Conservation (phyloP, 2,888 invertebrate genomes). For the Harpalus rubripes region DNA sequence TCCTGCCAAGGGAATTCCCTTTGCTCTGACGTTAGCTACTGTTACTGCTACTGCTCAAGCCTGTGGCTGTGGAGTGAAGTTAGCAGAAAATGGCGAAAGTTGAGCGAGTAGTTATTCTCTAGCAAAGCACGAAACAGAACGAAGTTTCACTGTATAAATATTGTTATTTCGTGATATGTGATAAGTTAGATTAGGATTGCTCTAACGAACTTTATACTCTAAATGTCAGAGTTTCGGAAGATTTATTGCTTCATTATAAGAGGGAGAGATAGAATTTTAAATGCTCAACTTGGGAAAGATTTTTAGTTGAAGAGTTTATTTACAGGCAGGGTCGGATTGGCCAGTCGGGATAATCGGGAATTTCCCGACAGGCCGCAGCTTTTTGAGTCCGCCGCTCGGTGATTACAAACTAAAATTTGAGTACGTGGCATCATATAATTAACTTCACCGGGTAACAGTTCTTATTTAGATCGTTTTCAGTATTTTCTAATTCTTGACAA, state of each 20-base stretch:
- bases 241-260: slow-evolving; percentile 28
- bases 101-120: slow-evolving; percentile 21
- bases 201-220: slow-evolving; percentile 28
- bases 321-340: too few relatives aligned
- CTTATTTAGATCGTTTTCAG: too few relatives aligned
- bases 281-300: neutral
- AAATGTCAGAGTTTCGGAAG: slow-evolving; percentile 33
- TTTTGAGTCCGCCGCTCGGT: too few relatives aligned
- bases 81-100: slow-evolving; percentile 42
- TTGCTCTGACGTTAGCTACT: slow-evolving; percentile 11
- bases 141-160: slow-evolving; percentile 44
- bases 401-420: too few relatives aligned
- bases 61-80: neutral
- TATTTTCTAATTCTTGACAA: too few relatives aligned
- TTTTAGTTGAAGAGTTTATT: neutral
- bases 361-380: too few relatives aligned
- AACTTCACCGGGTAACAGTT: too few relatives aligned
- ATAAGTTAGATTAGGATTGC: slow-evolving; percentile 43
- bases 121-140: slow-evolving; percentile 15
- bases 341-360: too few relatives aligned
- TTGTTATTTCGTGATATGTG: slow-evolving; percentile 55
- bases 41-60: neutral
- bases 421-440: too few relatives aligned
- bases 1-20: slow-evolving; percentile 1
- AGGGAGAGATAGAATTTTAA: slow-evolving; percentile 22